Percentiles rank a stretch among this genome's conserved stretches.
Conservation (phyloP, 2,888 invertebrate genomes). For the Plagodis dolabraria region DNA sequence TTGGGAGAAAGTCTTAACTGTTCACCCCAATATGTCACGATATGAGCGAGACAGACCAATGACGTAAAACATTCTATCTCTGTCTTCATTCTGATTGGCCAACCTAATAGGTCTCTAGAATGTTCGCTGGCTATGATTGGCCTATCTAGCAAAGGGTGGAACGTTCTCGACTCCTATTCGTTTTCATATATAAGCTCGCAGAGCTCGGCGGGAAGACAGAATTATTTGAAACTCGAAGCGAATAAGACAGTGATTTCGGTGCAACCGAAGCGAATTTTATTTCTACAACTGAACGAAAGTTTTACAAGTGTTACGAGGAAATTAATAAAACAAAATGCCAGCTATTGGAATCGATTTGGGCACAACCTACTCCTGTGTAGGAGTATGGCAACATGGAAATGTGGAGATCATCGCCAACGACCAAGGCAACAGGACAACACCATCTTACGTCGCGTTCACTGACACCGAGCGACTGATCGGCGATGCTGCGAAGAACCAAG, state of each 20-base stretch:
- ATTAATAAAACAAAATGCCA: constrained; percentile 64
- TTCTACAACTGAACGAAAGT: constrained; percentile 17
- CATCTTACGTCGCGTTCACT: constrained; percentile 90
- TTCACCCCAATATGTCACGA: constrained; percentile 26
- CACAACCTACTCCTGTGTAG: constrained; percentile 84
- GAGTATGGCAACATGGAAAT: constrained; percentile 86
- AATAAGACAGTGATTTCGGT: constrained; percentile 58
- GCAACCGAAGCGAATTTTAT: constrained; percentile 51
- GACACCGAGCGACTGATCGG: constrained; percentile 88
- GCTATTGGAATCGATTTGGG: constrained; percentile 84
- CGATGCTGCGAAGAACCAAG: constrained; percentile 89
- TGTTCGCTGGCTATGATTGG: constrained; percentile 58
- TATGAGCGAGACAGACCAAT: constrained; percentile 9
- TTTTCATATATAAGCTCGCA: constrained; percentile 55
- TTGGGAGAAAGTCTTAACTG: constrained; percentile 26
- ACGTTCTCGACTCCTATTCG: constrained; percentile 58
- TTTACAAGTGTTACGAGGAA: constrained; percentile 31
- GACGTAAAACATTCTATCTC: constrained; percentile 35
- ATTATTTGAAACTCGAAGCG: constrained; percentile 66
- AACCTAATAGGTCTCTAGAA: constrained; percentile 47
- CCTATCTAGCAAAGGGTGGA: constrained; percentile 48
- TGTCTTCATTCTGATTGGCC: constrained; percentile 50
- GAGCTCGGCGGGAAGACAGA: constrained; percentile 62
- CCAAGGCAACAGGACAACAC: constrained; percentile 89
- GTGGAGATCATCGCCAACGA: constrained; percentile 90